A percentile compares a stretch with the other conserved stretches of the same genome.
phyloP scores from a whole-genome alignment of 1,140 invertebrate genomes.

The Vanessa tameamea region DNA sequence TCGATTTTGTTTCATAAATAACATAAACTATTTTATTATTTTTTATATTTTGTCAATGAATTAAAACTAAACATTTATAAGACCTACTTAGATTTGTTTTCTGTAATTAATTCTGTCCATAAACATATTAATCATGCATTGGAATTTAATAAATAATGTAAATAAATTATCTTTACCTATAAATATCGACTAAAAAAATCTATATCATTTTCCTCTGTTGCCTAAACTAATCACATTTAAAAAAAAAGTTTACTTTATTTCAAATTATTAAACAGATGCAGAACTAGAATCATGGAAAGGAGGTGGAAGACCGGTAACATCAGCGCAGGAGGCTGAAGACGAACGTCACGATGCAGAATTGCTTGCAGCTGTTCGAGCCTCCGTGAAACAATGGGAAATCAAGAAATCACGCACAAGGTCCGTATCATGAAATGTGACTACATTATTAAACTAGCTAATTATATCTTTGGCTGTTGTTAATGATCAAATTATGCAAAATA shows the following conservation, averaged over 20 bases:
- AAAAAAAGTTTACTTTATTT: neutral
- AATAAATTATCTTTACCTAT: too few species aligned
- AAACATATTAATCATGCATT: too few species aligned
- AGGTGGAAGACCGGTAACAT: conserved; percentile 60
- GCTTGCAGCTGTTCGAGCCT: conserved; percentile 81
- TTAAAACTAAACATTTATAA: neutral
- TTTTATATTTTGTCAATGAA: neutral
- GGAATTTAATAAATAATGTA: too few species aligned
- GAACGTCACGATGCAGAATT: conserved; percentile 83
- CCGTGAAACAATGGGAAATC: conserved; percentile 82
- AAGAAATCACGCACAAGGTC: conserved; percentile 71
- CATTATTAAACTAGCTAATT: neutral
- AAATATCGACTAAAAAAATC: too few species aligned
- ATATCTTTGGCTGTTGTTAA: neutral
- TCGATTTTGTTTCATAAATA: neutral
- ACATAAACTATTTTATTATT: neutral
- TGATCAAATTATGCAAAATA: too few species aligned
- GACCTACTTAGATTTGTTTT: too few species aligned
- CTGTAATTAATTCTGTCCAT: too few species aligned
- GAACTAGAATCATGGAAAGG: conserved; percentile 71
- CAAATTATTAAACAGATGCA: conserved; percentile 54
- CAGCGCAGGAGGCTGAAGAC: conserved; percentile 79
- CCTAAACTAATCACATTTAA: too few species aligned
- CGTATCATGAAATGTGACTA: neutral
- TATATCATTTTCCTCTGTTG: too few species aligned